These are phyloP conservation scores for Gambusia holbrooki DNA, from an alignment of 2,113 vertebrate genomes.

Conservation along the genomic window DNA sequence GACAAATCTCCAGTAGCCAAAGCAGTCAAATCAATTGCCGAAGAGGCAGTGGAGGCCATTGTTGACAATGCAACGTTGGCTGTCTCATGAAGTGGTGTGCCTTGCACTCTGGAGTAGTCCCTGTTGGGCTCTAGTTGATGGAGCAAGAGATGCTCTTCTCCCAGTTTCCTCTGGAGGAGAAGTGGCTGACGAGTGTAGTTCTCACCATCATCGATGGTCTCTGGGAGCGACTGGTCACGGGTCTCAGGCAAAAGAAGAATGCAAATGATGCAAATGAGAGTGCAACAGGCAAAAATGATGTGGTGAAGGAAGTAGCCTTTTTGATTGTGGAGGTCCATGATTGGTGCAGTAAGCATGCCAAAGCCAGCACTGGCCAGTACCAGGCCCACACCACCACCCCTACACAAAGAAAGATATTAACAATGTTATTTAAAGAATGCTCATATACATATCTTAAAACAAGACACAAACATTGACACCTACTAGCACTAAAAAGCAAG, in stretches of 20 bases:
- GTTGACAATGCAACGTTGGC: constrained; percentile 68
- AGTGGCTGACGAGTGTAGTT: constrained; percentile 90
- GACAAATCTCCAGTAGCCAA: constrained; percentile 22
- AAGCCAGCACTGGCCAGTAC: constrained; percentile 95
- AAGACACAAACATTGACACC: not conserved
- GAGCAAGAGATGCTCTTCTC: constrained; percentile 88
- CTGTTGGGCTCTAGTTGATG: constrained; percentile 86
- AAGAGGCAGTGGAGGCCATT: constrained; percentile 78
- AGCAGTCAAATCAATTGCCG: constrained; percentile 65
- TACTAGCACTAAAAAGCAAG: not conserved
- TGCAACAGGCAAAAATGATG: constrained; percentile 98
- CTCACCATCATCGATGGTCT: constrained; percentile 90
- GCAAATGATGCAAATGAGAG: constrained; percentile 98
- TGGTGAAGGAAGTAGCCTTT: constrained; percentile 99
- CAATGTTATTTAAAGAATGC: not conserved
- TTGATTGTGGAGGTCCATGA: constrained; percentile 99
- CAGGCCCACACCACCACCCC: constrained; percentile 92
- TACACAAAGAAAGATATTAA: constrained; percentile 49
- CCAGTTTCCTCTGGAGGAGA: constrained; percentile 84
- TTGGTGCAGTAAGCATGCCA: constrained; percentile 93
- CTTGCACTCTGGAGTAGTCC: constrained; percentile 88
- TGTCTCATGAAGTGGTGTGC: constrained; percentile 76
- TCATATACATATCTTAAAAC: not conserved
- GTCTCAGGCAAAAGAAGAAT: constrained; percentile 96
- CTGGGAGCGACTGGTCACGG: constrained; percentile 89